These are phyloP conservation scores for Anoplophora glabripennis DNA, from an alignment of 1,140 invertebrate genomes.

Conservation along the genomic window DNA sequence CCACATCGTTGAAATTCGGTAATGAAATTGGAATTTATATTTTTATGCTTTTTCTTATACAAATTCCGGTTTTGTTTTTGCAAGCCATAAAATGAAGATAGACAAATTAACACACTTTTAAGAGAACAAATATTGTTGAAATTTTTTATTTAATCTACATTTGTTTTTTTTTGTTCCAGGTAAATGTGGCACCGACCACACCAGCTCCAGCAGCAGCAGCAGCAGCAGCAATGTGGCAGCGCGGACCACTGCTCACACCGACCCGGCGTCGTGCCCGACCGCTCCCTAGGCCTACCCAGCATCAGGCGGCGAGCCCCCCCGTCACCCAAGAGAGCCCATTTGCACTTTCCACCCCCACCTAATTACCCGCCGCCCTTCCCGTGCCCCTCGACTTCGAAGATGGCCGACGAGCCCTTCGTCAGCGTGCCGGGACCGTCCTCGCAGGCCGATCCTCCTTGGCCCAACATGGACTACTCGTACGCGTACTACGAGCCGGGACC, in stretches of 20 bases:
- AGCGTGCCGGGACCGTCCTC: constrained; percentile 35
- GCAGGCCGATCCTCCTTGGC: constrained; percentile 22
- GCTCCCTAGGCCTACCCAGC: constrained; percentile 1
- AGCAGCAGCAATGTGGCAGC: constrained; percentile 33
- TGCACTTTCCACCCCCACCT: constrained; percentile 57
- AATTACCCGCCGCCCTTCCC: constrained; percentile 51
- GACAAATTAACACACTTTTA: no score
- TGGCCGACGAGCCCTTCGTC: constrained; percentile 36
- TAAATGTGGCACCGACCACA: constrained; percentile 45
- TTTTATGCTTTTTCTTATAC: no score
- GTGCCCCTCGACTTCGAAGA: constrained; percentile 27
- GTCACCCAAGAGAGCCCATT: constrained; percentile 44
- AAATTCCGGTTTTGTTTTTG: no score
- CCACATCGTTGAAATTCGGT: no score
- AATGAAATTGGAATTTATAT: no score
- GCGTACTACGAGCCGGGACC: constrained; percentile 71
- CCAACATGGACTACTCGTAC: constrained; percentile 66
- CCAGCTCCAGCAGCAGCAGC: constrained; percentile 25
- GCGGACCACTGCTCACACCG: constrained; percentile 19
- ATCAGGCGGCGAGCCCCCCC: constrained; percentile 18
- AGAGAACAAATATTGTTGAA: no score
- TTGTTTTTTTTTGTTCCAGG: constrained; percentile 30
- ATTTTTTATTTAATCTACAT: no score
- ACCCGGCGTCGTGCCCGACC: constrained; percentile 13
- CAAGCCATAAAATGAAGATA: no score